Evolutionary conservation across 53 echinoderm and acorn worm species (phyloP), one percentile per base, ranked within the genome.

Genomic region (Paelopatides confundens): DNA sequence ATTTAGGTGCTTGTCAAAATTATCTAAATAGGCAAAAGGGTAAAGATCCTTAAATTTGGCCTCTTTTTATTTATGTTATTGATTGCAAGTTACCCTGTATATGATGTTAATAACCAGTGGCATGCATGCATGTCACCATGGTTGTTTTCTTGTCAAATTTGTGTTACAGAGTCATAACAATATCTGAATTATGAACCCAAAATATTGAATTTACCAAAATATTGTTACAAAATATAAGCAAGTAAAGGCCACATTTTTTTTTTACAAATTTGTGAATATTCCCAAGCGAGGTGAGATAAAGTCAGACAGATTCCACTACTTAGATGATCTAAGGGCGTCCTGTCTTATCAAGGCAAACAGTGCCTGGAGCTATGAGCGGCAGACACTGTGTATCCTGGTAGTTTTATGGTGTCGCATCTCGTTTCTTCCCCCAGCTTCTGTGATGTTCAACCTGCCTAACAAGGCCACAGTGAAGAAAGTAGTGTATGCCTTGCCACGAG

Each of bases 401-500:
- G 39, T 64, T 76, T 82, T 82, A 49, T 32, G 24, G 49, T 88
- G 66, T 49, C 51, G 30, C 31, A 27, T 66, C 35, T 81, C 10
- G 38, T 86, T 87, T 90, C 26, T 28, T 46, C 65, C 62, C 51
- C 15, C 52, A 96, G 99, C 99, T 1, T 95, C 99, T 35, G 99
- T 99, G 78, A 99, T 99, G 99, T 96, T 99, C 94, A 99, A 94
- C 90, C 89, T 99, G 34, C 93, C 99, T 31, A 95, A 99, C 90
- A 95, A 96, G 70, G 94, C 93, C 11, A 99, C 99, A n/a, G 99
- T 99, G 26, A 99, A 99, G 91, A 99, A 99, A 87, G 99, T 99
- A 26, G 99, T 99, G 31, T 92, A 94, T 71, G 96, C 99, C n/a
- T 76, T 99, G 24, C 99, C 99, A 3, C 85, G 99, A 32, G 99